Evolutionary conservation across 2,888 invertebrate species (phyloP).

Genomic region (Perizoma flavofasciatum): DNA sequence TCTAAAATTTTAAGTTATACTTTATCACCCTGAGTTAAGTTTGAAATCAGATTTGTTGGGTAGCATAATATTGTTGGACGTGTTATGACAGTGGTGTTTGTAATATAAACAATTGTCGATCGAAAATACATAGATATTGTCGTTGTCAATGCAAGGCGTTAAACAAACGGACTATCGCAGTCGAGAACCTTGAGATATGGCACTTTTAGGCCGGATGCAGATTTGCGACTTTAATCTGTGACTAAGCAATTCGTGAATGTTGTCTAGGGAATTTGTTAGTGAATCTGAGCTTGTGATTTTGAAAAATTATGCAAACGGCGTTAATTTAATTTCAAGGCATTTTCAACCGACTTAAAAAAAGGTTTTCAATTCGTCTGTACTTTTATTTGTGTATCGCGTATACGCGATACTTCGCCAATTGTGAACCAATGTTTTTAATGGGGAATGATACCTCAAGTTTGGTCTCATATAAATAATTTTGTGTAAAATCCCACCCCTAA

Average conservation of each 20-base stretch:
- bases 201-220: conserved; percentile 46
- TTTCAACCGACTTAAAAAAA: too few relatives aligned
- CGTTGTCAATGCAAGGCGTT: conserved; percentile 69
- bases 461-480: too few relatives aligned
- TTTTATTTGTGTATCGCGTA: too few relatives aligned
- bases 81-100: conserved; percentile 62
- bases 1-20: conserved; percentile 11
- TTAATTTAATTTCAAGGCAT: too few relatives aligned
- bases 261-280: not conserved
- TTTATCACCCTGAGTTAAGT: not conserved
- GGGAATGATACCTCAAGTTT: too few relatives aligned
- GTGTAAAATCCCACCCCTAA: too few relatives aligned
- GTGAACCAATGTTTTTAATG: too few relatives aligned
- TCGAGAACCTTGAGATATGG: conserved; percentile 34
- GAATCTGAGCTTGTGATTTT: not conserved
- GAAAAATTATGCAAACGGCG: not conserved
- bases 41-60: not conserved
- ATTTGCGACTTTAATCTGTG: conserved; percentile 37
- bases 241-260: conserved; percentile 15
- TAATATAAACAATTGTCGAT: conserved; percentile 74
- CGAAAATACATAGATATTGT: conserved; percentile 75
- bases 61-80: conserved; percentile 33
- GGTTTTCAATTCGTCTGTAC: too few relatives aligned
- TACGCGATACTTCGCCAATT: too few relatives aligned
- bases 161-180: conserved; percentile 57